These are phyloP conservation scores for Todus mexicanus DNA, from an alignment of 2,797 vertebrate genomes.

Conservation along the genomic window DNA sequence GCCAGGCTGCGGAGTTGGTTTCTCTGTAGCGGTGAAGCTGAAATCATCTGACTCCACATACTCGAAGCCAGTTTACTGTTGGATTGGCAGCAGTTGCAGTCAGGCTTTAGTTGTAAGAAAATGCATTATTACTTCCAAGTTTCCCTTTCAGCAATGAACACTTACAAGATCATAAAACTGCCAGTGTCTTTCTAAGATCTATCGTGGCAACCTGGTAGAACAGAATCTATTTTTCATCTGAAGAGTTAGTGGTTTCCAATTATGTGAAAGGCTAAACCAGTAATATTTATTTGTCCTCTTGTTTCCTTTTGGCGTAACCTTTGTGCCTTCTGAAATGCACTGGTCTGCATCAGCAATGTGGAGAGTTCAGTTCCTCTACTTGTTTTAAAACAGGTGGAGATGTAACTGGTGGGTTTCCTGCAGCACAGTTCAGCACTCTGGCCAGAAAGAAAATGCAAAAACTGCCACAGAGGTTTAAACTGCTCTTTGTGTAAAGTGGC, in stretches of 20 bases:
- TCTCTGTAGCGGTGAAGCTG: conserved; percentile 26
- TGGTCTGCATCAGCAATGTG: neutral
- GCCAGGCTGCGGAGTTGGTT: conserved; percentile 36
- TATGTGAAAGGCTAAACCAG: neutral
- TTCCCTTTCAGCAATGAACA: conserved; percentile 28
- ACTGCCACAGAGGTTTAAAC: neutral
- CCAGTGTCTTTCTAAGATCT: neutral
- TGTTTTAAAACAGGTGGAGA: neutral
- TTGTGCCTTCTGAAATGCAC: neutral
- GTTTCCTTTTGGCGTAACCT: neutral
- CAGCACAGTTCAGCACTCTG: neutral
- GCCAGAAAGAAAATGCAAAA: neutral
- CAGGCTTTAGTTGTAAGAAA: conserved; percentile 31
- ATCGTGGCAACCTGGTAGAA: neutral
- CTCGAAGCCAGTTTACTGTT: conserved; percentile 12
- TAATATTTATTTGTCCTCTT: neutral
- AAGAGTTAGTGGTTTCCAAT: neutral
- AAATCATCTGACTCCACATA: conserved; percentile 29
- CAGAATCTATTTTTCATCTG: neutral
- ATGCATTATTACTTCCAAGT: conserved; percentile 49
- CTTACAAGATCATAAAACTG: conserved; percentile 8
- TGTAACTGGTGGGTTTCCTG: neutral
- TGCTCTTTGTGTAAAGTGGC: neutral
- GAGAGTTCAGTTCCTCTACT: neutral
- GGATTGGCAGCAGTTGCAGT: conserved; percentile 29